Evolutionary conservation across 1,140 invertebrate genomes (phyloP), one percentile per base, ranked within the genome.

Genomic region (Trachymyrmex septentrionalis): DNA sequence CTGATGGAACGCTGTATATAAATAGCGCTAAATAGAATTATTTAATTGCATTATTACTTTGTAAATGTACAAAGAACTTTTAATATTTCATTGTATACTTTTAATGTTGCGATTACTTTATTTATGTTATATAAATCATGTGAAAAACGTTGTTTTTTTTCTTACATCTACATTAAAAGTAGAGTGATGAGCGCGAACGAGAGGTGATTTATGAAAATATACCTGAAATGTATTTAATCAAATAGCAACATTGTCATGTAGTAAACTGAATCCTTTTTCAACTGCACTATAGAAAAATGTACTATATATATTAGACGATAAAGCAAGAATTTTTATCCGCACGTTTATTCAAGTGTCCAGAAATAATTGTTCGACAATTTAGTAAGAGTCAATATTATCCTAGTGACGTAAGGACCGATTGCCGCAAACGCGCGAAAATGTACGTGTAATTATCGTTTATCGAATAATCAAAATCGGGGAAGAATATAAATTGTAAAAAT

Each of bases 271-370:
- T 50, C 76, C 38, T 86, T 75, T 90, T 90, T 77, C 86, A 81
- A 78, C 48, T 48, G 71, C 81, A 90, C 64, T 75, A 77, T 81
- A 88, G 86, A 59, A 84, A 90, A 86, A 84, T 82, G 59, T 78
- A 88, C 63, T 84, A 88, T 82, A 84, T 84, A 84, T 61, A 63
- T 75, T 61, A 73, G 38, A 21, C 5, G 24, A 84, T 61, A 88
- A 77, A 59, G 9, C 73, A 87, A 66, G 16, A 87, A 87, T 80
- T 89, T 87, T 87, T 81, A 85, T 90, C 55, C 72, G 86, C 86
- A 90, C 86, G 63, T 80, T 85, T 85, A 87, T 30, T 87, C 64
- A 63, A 53, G 63, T 64, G 50, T 76, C 14, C 63, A 80, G 21
- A 85, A 67, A 75, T 72, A 80, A 75, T 50, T 73, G 59, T 84